These are phyloP conservation scores for Allolobophora icterica DNA, from an alignment of 2,888 invertebrate species.

Conservation along the genomic window DNA sequence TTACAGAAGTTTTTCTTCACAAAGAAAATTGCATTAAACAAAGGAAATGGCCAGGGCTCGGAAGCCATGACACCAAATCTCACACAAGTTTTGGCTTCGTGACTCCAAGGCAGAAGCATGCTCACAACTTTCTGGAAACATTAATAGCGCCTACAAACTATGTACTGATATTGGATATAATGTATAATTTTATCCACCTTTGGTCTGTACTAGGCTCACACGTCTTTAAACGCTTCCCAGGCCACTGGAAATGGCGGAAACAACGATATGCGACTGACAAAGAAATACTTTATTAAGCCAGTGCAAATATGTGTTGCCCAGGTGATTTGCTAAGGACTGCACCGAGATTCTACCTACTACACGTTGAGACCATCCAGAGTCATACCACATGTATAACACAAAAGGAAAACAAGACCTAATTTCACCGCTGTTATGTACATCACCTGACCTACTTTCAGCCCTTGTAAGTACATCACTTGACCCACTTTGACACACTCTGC, in stretches of 20 bases:
- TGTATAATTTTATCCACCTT: too few relatives aligned
- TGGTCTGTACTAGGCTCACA: too few relatives aligned
- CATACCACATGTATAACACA: not conserved
- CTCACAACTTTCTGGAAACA: too few relatives aligned
- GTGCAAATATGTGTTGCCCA: not conserved
- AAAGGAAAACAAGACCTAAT: not conserved
- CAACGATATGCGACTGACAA: not conserved
- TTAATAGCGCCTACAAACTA: too few relatives aligned
- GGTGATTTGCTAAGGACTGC: not conserved
- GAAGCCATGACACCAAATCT: too few relatives aligned
- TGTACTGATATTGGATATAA: too few relatives aligned
- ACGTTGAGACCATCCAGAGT: not conserved
- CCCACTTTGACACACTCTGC: not conserved
- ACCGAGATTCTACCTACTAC: not conserved
- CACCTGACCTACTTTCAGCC: not conserved
- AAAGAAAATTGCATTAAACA: too few relatives aligned
- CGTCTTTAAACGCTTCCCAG: too few relatives aligned
- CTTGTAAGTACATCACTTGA: not conserved
- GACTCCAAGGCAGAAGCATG: too few relatives aligned
- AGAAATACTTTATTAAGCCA: not conserved
- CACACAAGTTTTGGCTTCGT: too few relatives aligned
- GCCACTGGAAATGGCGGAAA: not conserved
- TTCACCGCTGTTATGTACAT: not conserved
- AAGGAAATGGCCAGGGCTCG: too few relatives aligned
- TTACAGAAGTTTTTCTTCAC: too few relatives aligned